Evolutionary conservation across 2,113 vertebrate species (phyloP), one percentile per base, ranked within the genome.

Genomic region (Dromas ardeola): DNA sequence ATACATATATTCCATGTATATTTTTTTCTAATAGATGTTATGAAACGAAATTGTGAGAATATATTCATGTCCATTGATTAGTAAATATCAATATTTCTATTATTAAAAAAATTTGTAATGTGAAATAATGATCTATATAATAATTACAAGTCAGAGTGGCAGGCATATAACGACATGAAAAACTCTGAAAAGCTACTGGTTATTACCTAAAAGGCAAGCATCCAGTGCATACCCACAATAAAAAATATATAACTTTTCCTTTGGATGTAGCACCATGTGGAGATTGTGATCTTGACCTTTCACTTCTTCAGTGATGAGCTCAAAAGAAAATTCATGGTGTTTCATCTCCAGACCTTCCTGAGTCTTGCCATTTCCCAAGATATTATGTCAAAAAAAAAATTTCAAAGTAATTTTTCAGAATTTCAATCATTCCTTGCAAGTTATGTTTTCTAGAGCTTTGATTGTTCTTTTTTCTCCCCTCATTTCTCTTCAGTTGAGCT

Each of bases 251-350:
- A 70, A 36, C 13, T 53, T 47, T 71, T 88, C 29, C 5, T 79
- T 55, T 42, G 22, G 22, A 52, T 67, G 26, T n/a, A 67, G 27
- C 34, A 62, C 47, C 56, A 43, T 0, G 0, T 53, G 45, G 36
- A 81, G 79, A 42, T 36, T 79, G 38, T 55, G 20, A 92, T 67
- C 52, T 29, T 0, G 22, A 90, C 40, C 38, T 86, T 76, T 82
- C 13, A n/a, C 18, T 81, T 81, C 38, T 88, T 38, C 40, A 47
- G 17, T 21, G 45, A 71, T 6, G 32, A 53, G 7, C 27, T 74
- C 30, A 50, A 82, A 94, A 71, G 22, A 1, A 82, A 76, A 58
- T 62, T 63, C 20, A 34, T 26, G 9, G 6, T 82, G 26, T 94
- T 76, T 88, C 30, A 67, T 73, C 65, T 92, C 17, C 40, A 80